Evolutionary conservation across 2,888 invertebrate genomes (phyloP).

Genomic region (Limnephilus marmoratus): DNA sequence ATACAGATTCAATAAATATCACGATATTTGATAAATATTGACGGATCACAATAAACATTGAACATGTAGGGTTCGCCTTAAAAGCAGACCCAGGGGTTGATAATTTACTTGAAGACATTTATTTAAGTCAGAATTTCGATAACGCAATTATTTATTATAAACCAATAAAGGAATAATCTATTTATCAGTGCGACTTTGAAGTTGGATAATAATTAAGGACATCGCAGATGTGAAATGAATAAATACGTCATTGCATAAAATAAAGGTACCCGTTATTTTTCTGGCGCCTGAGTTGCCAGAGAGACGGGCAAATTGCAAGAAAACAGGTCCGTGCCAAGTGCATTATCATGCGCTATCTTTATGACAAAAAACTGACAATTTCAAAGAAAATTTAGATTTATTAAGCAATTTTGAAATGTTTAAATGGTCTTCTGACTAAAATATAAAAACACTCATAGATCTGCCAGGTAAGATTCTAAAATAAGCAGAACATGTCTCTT

Average conservation of each 20-base stretch:
- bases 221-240: not conserved
- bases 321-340: slow-evolving; percentile 32
- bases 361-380: not conserved
- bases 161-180: not conserved
- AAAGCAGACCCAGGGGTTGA: not conserved
- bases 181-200: not conserved
- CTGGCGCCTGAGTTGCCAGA: slow-evolving; percentile 41
- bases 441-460: not conserved
- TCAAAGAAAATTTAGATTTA: slow-evolving; percentile 18
- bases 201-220: not conserved
- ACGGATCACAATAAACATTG: too few relatives aligned
- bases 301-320: slow-evolving; percentile 1
- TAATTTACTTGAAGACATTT: not conserved
- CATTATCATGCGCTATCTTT: slow-evolving; percentile 6
- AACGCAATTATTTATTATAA: not conserved
- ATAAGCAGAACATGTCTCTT: not conserved
- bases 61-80: too few relatives aligned
- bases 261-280: not conserved
- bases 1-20: too few relatives aligned
- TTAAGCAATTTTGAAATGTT: slow-evolving; percentile 6
- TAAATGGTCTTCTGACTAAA: not conserved
- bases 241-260: not conserved
- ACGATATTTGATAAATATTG: too few relatives aligned
- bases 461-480: not conserved
- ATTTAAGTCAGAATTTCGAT: not conserved